Evolutionary conservation across 2,888 invertebrate species (phyloP), one percentile per base, ranked within the genome.

Genomic region (Oscheius sp.): DNA sequence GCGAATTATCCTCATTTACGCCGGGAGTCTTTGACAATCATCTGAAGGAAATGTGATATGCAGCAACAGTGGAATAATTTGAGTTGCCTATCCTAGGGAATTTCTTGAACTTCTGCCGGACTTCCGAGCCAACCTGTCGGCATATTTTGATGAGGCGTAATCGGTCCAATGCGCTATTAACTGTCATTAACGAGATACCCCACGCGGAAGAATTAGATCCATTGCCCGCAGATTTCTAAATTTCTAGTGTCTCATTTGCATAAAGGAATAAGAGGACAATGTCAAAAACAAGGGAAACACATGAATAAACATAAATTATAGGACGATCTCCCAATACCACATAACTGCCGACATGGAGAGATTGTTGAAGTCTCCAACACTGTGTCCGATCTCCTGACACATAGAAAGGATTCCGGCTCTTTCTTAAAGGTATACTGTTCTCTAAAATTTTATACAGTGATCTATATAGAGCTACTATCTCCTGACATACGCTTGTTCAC

Each of bases 401-500:
- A 88, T 68, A 55, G 88, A 25, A 85, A 84, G 74, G 82, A 86
- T 61, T 84, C 86, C 18, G 88, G 88, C 69, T 84, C 85, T 21
- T 88, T 88, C 78, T 77, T 88, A 25, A 85, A 73, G 71, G 81
- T 81, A 53, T 61, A 27, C 12, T 12, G 2, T 29, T 29, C 2
- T 25, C 52, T 53, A 5, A 21, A 7, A 55, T 59, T 45, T 1
- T 35, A 35, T 35, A 35, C 3, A 35, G 35, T 9, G 5, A 35
- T 6, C 35, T 35, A 63, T 76, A 46, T 64, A 87, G 82, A 83
- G 83, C 69, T 88, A 88, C 75, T 88, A 88, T 63, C 81, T 88
- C 29, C 82, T 88, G 23, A 86, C 82, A 1, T 88, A 86, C 59
- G 84, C 88, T 6, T 88, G 88, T 74, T 88, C 88, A 1, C 43